Evolutionary conservation across 2,113 vertebrate species (phyloP).

Genomic region (Macrotus californicus): DNA sequence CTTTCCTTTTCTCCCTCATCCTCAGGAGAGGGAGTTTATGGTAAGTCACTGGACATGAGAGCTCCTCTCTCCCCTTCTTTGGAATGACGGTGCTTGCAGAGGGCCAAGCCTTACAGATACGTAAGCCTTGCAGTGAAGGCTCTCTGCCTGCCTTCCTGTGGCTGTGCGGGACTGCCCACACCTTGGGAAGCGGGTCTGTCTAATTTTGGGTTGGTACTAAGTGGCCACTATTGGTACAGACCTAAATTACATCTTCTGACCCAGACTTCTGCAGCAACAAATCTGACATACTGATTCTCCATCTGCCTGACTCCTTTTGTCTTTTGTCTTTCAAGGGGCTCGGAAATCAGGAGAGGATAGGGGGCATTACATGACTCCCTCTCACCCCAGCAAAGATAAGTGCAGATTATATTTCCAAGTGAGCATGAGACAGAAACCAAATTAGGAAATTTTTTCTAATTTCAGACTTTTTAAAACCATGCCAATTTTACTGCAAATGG

Average conservation of each 20-base stretch:
- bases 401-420: background rate
- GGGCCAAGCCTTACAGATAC: background rate
- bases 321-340: background rate
- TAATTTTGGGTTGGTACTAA: background rate
- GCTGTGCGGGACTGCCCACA: background rate
- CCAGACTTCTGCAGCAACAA: background rate
- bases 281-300: background rate
- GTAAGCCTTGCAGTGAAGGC: background rate
- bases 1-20: background rate
- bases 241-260: background rate
- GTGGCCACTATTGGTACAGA: background rate
- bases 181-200: background rate
- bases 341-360: background rate
- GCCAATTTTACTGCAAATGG: background rate
- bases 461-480: background rate
- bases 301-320: background rate
- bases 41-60: background rate
- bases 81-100: background rate
- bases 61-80: background rate
- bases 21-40: background rate
- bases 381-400: background rate
- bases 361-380: background rate
- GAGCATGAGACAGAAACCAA: background rate
- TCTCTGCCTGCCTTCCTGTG: background rate
- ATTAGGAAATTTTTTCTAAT: background rate